Conservation (phyloP, 2,113 vertebrate genomes). For the Thamnophis sirtalis region DNA sequence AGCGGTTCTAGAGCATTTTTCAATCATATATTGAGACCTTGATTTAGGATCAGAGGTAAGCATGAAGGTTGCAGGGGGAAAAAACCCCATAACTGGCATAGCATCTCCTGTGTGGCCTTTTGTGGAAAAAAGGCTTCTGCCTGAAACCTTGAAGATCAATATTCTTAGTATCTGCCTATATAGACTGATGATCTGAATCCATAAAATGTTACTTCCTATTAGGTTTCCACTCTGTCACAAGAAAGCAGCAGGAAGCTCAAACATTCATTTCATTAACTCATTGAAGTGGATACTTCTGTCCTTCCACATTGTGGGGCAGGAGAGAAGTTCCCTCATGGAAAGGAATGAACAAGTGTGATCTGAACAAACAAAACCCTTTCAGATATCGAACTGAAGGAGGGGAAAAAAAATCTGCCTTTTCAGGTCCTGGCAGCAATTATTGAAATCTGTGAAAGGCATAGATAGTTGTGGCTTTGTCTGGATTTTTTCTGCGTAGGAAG, state of each 20-base stretch:
- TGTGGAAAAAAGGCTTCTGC: not conserved
- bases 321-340: not conserved
- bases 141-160: not conserved
- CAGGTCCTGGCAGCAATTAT: conserved; percentile 2
- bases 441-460: conserved; percentile 8
- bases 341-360: not conserved
- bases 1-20: not conserved
- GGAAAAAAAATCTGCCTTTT: not conserved
- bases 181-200: not conserved
- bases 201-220: not conserved
- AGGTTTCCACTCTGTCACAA: not conserved
- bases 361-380: not conserved
- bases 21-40: not conserved
- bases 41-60: not conserved
- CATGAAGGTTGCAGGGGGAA: not conserved
- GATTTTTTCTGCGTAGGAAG: conserved; percentile 16
- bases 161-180: not conserved
- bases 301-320: not conserved
- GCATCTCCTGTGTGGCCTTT: not conserved
- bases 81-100: not conserved
- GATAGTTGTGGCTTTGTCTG: conserved; percentile 8
- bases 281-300: not conserved
- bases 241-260: not conserved
- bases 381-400: not conserved
- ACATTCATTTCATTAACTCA: not conserved